Evolutionary conservation across 2,797 vertebrate species (phyloP).

Genomic region (Paramormyrops hopkinsi): DNA sequence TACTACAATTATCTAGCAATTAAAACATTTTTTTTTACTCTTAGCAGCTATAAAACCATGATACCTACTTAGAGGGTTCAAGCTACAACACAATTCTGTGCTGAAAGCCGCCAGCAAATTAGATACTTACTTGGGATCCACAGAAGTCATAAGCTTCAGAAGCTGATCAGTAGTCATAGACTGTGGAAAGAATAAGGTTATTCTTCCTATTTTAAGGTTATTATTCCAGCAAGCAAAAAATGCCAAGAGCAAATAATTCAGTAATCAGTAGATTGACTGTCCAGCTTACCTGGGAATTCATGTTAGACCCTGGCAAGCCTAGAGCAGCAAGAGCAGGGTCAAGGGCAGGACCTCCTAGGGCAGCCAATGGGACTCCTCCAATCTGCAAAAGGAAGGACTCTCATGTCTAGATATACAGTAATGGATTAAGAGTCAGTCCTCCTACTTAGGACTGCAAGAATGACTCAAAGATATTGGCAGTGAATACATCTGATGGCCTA

Average conservation of each 20-base stretch:
- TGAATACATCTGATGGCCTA: background rate
- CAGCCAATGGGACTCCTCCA: slow-evolving; percentile 82
- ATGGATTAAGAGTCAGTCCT: background rate
- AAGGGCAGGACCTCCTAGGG: slow-evolving; percentile 83
- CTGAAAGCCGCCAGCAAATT: background rate
- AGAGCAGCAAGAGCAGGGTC: slow-evolving; percentile 90
- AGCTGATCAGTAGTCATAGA: slow-evolving; percentile 92
- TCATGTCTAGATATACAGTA: background rate
- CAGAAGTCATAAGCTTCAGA: slow-evolving; percentile 95
- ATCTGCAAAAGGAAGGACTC: slow-evolving; percentile 62
- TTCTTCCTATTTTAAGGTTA: background rate
- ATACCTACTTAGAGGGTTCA: background rate
- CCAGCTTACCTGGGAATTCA: slow-evolving; percentile 81
- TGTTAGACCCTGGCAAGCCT: slow-evolving; percentile 82
- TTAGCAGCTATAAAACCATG: background rate
- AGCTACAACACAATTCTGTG: background rate
- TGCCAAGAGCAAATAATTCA: background rate
- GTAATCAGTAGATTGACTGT: background rate
- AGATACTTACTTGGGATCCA: slow-evolving; percentile 91
- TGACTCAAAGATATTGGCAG: background rate
- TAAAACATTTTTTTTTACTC: background rate
- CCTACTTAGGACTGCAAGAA: background rate
- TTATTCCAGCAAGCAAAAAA: background rate
- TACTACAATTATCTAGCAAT: background rate
- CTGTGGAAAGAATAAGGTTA: slow-evolving; percentile 47